A percentile compares a stretch with the other conserved stretches of the same genome.
Evolutionary conservation across 2,797 vertebrate species (phyloP).

Genomic region (Falco columbarius): DNA sequence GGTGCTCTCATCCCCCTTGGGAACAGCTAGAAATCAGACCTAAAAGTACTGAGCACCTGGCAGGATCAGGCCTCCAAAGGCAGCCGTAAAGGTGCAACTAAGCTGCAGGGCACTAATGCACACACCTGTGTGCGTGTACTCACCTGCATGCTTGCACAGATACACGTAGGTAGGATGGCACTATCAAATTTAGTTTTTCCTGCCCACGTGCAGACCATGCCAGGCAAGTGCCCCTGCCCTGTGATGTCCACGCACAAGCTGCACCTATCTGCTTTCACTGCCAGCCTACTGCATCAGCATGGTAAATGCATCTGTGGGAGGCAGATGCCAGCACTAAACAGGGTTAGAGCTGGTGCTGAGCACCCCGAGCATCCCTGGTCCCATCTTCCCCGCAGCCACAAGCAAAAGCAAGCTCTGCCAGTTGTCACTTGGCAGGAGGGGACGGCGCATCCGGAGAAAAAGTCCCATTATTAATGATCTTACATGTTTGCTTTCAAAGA

Average conservation of each 20-base stretch:
- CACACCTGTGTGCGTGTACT: rapidly evolving
- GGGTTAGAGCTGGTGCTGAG: neutral
- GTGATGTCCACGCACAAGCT: neutral
- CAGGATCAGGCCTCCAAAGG: neutral
- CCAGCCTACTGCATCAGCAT: neutral
- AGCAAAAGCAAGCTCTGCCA: neutral
- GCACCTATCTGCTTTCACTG: neutral
- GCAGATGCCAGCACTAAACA: rapidly evolving
- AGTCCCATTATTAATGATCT: neutral
- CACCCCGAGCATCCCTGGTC: neutral
- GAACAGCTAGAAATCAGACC: neutral
- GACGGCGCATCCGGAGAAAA: neutral
- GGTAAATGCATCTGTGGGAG: neutral
- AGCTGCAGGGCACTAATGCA: rapidly evolving
- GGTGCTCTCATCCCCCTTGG: neutral
- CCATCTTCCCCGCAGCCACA: neutral
- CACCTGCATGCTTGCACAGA: neutral
- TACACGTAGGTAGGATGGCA: neutral
- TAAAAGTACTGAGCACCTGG: neutral
- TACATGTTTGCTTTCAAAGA: neutral
- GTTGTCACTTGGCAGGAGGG: neutral
- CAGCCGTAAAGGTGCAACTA: neutral
- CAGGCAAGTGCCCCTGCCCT: neutral
- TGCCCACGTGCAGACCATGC: neutral
- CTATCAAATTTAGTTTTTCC: neutral